Percentiles rank a stretch among this genome's conserved stretches.
phyloP scores from a whole-genome alignment of 2,113 vertebrate species.

The Pristiophorus japonicus region DNA sequence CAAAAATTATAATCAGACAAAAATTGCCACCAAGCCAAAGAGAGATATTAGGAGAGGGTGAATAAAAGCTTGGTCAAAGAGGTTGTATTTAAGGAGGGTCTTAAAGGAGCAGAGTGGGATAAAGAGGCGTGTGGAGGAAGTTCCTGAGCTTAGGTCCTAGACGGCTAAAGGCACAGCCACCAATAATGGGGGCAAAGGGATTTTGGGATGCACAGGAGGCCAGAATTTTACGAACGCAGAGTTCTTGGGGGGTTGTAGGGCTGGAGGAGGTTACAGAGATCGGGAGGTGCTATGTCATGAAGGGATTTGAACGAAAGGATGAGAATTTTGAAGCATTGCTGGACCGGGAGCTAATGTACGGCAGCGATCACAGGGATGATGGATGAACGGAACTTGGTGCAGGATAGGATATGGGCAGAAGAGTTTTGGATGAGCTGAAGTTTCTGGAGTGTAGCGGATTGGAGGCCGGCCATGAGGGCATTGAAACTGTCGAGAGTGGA shows the following conservation, averaged over 20 bases:
- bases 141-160: not conserved
- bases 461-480: not conserved
- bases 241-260: not conserved
- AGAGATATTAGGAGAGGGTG: not conserved
- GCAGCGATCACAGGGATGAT: not conserved
- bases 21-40: not conserved
- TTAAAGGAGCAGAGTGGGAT: not conserved
- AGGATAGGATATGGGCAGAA: not conserved
- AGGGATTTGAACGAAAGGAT: not conserved
- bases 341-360: not conserved
- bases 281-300: not conserved
- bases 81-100: not conserved
- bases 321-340: not conserved
- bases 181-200: not conserved
- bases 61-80: not conserved
- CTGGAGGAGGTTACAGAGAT: not conserved
- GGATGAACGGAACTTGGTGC: not conserved
- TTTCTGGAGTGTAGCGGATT: not conserved
- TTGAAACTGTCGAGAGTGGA: not conserved
- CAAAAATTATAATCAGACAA: not conserved
- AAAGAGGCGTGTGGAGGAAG: not conserved
- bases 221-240: not conserved
- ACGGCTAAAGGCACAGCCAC: not conserved
- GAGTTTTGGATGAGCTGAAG: not conserved
- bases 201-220: not conserved